Base-by-base conservation (phyloP, 2,888 invertebrate genomes). In the Chloroclystis v-ata region DNA sequence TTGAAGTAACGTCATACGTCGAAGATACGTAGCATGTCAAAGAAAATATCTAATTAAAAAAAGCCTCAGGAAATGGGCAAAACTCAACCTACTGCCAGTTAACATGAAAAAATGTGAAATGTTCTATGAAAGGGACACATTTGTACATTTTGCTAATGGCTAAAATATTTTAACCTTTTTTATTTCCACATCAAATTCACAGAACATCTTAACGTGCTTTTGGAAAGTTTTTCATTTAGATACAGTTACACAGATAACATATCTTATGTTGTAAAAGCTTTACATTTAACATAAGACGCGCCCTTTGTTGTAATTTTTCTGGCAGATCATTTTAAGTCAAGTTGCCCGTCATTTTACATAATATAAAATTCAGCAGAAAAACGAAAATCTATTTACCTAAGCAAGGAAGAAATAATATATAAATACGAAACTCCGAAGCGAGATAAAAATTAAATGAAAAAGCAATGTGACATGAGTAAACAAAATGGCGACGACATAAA, bases 11-110 rank as follows among this genome's bases (percentile, higher is more conserved):
- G 75, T 74, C 67, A 78, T 70, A 69, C 72, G 77, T 78, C 78
- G 79, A 75, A 20, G 64, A 69, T 53, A 75, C 72, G 75, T 77
- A 75, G 80, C 87, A 86, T 87, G 87, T 69, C 61, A 83, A 82
- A 85, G 66, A 47, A 80, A 81, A 75, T 68, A 78, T 70, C 81
- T 38, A 49, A 37, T 49, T 49, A 49, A 44, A 30, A 37, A 28
- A 20, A 49, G 30, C 41, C 44, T 28, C 37, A 37, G 40, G 26
- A 39, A 35, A 37, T 20, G 9, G 33, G 29, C 35, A 28, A 30
- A 35, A 26, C 30, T 30, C 26, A 44, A 32, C 11, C 8, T 25
- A 8, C 28, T 10, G 24, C 32, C 41, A 37, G 28, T 32, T 2
- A 28, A 37, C 14, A 11, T 14, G 16, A 2, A 32, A 14, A 1